phyloP scores from a whole-genome alignment of 2,797 vertebrate species.

The Malurus leucopterus region DNA sequence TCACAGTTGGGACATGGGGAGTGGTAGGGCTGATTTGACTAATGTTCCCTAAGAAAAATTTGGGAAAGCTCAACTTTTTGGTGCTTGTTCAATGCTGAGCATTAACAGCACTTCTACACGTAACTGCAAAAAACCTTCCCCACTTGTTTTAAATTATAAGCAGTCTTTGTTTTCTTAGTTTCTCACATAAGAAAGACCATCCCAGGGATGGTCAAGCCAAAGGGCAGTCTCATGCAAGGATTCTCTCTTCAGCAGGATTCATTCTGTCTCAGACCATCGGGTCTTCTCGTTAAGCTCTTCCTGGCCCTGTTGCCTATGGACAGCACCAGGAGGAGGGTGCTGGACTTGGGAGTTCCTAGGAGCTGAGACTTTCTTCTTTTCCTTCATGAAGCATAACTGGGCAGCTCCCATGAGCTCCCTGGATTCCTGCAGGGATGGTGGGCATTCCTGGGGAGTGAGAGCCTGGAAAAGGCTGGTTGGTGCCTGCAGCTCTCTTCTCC shows the following conservation, averaged over 20 bases:
- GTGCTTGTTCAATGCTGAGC: not conserved
- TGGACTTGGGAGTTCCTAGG: not conserved
- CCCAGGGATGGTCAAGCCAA: not conserved
- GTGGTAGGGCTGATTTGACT: not conserved
- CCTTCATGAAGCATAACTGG: not conserved
- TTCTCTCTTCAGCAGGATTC: not conserved
- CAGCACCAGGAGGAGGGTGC: not conserved
- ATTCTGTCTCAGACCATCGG: rapidly evolving
- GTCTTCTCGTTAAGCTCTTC: not conserved
- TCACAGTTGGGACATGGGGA: not conserved
- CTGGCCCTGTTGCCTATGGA: not conserved
- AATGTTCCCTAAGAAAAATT: not conserved
- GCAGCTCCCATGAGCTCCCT: not conserved
- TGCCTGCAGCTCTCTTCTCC: not conserved
- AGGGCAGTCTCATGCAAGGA: not conserved
- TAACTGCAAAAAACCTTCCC: not conserved
- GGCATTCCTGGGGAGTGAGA: not conserved
- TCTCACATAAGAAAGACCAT: not conserved
- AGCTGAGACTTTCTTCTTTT: not conserved
- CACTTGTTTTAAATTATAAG: not conserved
- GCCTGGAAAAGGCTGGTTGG: not conserved
- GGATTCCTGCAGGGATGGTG: not conserved
- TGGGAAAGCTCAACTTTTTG: not conserved
- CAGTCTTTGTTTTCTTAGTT: not conserved
- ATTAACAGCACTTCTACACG: not conserved